A percentile compares a stretch with the other conserved stretches of the same genome.
These are phyloP conservation scores for Coregonus ussuriensis DNA, from an alignment of 2,797 vertebrate species.

Conservation along the genomic window DNA sequence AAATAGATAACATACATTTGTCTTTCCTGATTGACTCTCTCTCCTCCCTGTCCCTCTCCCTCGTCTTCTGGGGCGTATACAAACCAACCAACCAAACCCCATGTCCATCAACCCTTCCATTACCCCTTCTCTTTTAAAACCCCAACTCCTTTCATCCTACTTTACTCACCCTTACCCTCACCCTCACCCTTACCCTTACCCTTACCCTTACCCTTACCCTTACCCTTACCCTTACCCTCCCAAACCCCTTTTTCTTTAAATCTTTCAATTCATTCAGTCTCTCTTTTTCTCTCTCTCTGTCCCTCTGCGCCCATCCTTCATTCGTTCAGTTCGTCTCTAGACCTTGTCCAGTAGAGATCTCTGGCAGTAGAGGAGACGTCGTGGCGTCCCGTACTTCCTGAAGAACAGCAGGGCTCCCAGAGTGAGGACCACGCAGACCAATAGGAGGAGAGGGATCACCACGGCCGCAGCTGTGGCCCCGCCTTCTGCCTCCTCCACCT, in stretches of 20 bases:
- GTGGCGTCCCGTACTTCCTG: conserved; percentile 87
- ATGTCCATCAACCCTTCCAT: background rate
- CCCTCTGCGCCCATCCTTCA: conserved; percentile 54
- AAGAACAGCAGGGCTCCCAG: conserved; percentile 86
- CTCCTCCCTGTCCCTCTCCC: conserved; percentile 24
- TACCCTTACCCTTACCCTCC: conserved; percentile 10
- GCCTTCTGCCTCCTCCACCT: conserved; percentile 73
- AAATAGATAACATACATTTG: conserved; percentile 66
- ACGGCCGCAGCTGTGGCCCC: conserved; percentile 75
- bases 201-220: background rate
- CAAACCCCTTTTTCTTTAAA: conserved; percentile 34
- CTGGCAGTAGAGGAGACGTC: conserved; percentile 89
- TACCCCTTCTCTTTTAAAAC: conserved; percentile 14
- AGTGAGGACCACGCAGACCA: conserved; percentile 82
- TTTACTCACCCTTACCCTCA: conserved; percentile 1
- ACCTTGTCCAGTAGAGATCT: conserved; percentile 85
- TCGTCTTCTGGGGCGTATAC: conserved; percentile 42
- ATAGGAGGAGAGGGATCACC: conserved; percentile 82
- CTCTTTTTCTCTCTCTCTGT: conserved; percentile 34
- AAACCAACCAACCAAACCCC: conserved; percentile 49
- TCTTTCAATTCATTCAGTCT: conserved; percentile 30
- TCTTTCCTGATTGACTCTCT: conserved; percentile 69
- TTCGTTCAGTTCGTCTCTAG: conserved; percentile 58
- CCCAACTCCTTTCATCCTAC: conserved; percentile 27
- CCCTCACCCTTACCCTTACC: background rate